Conservation (phyloP, 2,797 vertebrate genomes). For the Channa striata region DNA sequence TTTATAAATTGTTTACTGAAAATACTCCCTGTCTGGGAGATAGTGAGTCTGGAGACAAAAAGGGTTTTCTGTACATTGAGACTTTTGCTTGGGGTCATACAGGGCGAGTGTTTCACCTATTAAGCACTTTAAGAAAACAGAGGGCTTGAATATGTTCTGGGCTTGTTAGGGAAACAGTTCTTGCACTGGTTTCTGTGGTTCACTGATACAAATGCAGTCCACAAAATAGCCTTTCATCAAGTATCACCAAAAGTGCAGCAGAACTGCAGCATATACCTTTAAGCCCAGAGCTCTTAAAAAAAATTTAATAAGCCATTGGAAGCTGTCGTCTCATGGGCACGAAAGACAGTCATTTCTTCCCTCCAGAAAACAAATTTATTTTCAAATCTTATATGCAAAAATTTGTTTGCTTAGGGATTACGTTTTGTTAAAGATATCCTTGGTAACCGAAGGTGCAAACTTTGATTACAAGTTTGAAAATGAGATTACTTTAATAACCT, state of each 20-base stretch:
- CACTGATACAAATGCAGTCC: slow-evolving; percentile 24
- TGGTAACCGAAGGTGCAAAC: not conserved
- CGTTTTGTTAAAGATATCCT: slow-evolving; percentile 8
- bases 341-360: slow-evolving; percentile 17
- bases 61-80: slow-evolving; percentile 28
- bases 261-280: slow-evolving; percentile 26
- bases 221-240: slow-evolving; percentile 50
- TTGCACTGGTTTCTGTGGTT: slow-evolving; percentile 50
- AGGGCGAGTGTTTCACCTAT: slow-evolving; percentile 26
- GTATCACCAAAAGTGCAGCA: slow-evolving; percentile 38
- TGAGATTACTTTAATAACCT: slow-evolving; percentile 32
- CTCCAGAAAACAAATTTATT: slow-evolving; percentile 45
- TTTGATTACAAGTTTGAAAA: slow-evolving; percentile 23
- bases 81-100: slow-evolving; percentile 42
- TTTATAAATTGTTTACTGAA: slow-evolving; percentile 77
- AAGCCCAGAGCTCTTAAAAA: slow-evolving; percentile 51
- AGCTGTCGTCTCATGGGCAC: slow-evolving; percentile 48
- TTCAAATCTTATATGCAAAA: not conserved
- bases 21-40: slow-evolving; percentile 53
- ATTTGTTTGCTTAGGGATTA: not conserved
- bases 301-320: slow-evolving; percentile 69
- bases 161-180: slow-evolving; percentile 53
- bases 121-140: slow-evolving; percentile 1
- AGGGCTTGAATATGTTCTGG: not conserved
- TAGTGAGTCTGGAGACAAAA: slow-evolving; percentile 28